Conservation (phyloP, 2,113 vertebrate genomes). For the Desmodus rotundus region DNA sequence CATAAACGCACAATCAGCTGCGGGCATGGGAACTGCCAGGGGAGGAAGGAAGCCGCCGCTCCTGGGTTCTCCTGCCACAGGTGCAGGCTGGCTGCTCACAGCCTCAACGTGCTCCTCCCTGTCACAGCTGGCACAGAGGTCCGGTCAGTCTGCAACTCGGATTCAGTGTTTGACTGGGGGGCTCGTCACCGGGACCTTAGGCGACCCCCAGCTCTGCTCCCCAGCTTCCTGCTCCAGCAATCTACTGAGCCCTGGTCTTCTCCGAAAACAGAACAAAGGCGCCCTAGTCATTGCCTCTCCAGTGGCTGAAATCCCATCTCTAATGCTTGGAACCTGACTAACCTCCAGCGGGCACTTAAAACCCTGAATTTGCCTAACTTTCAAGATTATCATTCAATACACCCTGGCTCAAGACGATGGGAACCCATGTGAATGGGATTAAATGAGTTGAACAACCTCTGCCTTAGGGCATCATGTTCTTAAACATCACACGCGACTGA, state of each 20-base stretch:
- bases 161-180: background rate
- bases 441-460: rapidly evolving
- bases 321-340: background rate
- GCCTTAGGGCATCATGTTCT: rapidly evolving
- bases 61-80: background rate
- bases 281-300: rapidly evolving
- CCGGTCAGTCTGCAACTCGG: background rate
- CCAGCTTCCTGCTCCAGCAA: background rate
- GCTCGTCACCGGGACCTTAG: rapidly evolving
- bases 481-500: background rate
- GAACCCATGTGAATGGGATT: too few species aligned
- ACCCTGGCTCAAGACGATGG: background rate
- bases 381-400: background rate
- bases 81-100: rapidly evolving
- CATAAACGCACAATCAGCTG: background rate
- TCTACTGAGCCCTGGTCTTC: background rate
- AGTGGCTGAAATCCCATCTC: background rate
- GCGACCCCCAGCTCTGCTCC: background rate
- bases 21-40: background rate
- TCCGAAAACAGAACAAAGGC: background rate
- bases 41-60: background rate
- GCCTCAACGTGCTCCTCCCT: rapidly evolving
- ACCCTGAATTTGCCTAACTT: background rate
- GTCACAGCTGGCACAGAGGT: background rate
- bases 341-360: background rate